Conservation (phyloP, 1,140 invertebrate species). For the Zophobas morio region DNA sequence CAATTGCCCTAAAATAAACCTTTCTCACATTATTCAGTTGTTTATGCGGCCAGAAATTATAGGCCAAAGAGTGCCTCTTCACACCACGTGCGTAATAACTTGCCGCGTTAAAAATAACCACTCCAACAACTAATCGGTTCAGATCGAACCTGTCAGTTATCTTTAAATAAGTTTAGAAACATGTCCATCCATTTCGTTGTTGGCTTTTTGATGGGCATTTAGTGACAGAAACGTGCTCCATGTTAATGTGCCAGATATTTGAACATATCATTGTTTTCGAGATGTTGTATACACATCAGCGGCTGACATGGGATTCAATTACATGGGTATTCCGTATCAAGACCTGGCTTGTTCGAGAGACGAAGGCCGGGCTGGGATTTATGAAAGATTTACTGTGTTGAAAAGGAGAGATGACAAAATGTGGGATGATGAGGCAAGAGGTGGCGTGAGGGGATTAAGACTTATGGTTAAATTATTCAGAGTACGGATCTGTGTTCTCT, state of each 20-base stretch:
- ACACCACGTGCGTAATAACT: constrained; percentile 51
- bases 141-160: constrained; percentile 54
- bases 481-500: too few relatives aligned
- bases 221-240: constrained; percentile 49
- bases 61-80: constrained; percentile 43
- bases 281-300: constrained; percentile 4
- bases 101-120: constrained; percentile 49
- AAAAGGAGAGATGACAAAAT: neutral
- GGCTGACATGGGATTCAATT: constrained; percentile 2
- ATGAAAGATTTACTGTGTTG: constrained; percentile 8
- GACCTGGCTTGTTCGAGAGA: neutral
- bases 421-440: neutral
- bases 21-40: constrained; percentile 46
- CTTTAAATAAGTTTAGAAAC: constrained; percentile 56
- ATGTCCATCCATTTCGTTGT: constrained; percentile 50
- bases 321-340: constrained; percentile 5
- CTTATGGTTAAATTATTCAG: too few relatives aligned
- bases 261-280: constrained; percentile 5
- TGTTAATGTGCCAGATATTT: constrained; percentile 43
- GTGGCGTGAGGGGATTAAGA: too few relatives aligned
- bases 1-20: constrained; percentile 57
- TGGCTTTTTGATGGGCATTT: constrained; percentile 48
- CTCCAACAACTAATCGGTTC: constrained; percentile 47
- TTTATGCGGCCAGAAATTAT: constrained; percentile 50
- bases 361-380: neutral